Percentiles rank a stretch among this genome's conserved stretches.
Conservation (phyloP, 2,888 invertebrate species). For the Agonum fuliginosum region DNA sequence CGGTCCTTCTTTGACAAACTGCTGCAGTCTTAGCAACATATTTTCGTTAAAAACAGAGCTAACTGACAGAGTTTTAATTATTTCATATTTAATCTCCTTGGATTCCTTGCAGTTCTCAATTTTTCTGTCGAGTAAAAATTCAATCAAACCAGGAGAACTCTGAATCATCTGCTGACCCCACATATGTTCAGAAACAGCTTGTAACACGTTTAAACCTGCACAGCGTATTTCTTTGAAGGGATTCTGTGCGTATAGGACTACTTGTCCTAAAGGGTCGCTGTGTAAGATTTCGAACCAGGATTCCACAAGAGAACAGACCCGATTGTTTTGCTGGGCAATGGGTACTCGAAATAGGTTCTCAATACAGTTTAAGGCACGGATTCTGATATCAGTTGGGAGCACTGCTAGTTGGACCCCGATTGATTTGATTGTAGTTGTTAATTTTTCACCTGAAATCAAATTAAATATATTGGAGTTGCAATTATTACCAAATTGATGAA, state of each 20-base stretch:
- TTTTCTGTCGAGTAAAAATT: constrained; percentile 86
- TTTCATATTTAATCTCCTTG: constrained; percentile 84
- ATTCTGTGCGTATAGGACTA: constrained; percentile 77
- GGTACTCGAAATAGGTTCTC: constrained; percentile 76
- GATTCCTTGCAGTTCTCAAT: constrained; percentile 82
- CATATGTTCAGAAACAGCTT: constrained; percentile 79
- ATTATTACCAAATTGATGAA: too few relatives aligned
- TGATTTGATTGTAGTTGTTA: constrained; percentile 76
- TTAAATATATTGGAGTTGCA: constrained; percentile 69
- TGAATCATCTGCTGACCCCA: constrained; percentile 89
- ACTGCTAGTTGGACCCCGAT: constrained; percentile 78
- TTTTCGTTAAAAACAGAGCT: constrained; percentile 77
- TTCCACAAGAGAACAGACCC: constrained; percentile 75
- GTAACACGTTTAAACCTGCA: constrained; percentile 80
- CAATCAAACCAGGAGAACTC: constrained; percentile 83
- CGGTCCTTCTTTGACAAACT: constrained; percentile 86
- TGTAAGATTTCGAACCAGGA: constrained; percentile 78
- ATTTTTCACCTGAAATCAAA: constrained; percentile 71
- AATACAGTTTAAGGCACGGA: constrained; percentile 80
- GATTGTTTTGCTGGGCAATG: constrained; percentile 70
- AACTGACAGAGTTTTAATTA: constrained; percentile 79
- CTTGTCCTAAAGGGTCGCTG: constrained; percentile 76
- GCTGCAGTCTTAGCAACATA: constrained; percentile 78
- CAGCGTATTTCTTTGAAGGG: constrained; percentile 88
- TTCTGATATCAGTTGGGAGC: constrained; percentile 80